Base-by-base conservation (phyloP, 2,888 invertebrate genomes). In the Cryptocheilus praepositus region DNA sequence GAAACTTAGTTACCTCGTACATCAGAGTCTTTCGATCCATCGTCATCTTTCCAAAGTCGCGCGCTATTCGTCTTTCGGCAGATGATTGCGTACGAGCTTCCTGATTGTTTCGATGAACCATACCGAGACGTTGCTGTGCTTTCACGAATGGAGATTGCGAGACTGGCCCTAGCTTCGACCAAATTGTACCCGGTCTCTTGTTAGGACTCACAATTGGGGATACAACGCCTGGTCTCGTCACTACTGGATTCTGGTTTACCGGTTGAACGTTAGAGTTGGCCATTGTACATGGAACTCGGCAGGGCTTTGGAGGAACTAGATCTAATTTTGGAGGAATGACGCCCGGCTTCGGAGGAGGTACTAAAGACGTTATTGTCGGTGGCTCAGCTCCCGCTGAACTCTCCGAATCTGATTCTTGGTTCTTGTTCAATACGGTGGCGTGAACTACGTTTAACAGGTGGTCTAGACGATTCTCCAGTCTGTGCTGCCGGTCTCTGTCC, bases 131-230 rank as follows among this genome's bases (percentile, higher is more conserved):
- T 61, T 86, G 85, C 43, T 89, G 88, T 0, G 88, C 88, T 55
- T 84, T 83, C 0, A 89, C 86, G 22, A 89, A 89, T 0, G 88
- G 88, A 4, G 88, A 88, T 0, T 86, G 86, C 0, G 88, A 87
- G 3, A 88, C 88, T 0, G 88, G 88, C 0, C 88, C 88, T 8
- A 89, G 75, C 66, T 87, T 88, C 0, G 86, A 77, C 87, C 88
- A 88, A 58, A 88, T 87, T 0, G 81, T 70, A 3, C 88, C 88
- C 1, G 81, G 73, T 58, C 78, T 84, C 44, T 64, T 81, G 0
- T 63, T n/a, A 2, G 86, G 85, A 21, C 84, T 85, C 11, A 68
- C 56, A 51, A 85, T 79, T 1, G 87, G 87, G 0, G 87, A 86
- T 0, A 88, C 81, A 0, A 85, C 71, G 8, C 88, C 88, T 0